These are phyloP conservation scores for Streptopelia turtur DNA, from an alignment of 2,797 vertebrate genomes.

Conservation along the genomic window DNA sequence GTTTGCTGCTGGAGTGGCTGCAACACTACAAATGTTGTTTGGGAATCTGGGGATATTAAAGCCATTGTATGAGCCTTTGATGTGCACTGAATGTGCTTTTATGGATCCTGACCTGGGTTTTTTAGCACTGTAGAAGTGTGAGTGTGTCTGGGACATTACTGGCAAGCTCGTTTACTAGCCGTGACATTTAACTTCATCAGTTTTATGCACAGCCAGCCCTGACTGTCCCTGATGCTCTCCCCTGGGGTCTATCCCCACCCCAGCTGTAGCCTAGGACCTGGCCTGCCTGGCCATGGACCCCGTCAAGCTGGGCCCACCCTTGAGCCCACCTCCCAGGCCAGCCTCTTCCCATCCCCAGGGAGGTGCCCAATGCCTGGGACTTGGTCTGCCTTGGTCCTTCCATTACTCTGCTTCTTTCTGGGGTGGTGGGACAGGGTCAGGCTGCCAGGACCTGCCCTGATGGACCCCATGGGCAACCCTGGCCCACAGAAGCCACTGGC, in stretches of 20 bases:
- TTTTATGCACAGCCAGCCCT: background rate
- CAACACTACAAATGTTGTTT: background rate
- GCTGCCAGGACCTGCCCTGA: background rate
- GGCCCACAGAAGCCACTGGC: background rate
- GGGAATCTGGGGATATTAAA: background rate
- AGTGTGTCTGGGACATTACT: background rate
- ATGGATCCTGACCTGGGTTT: background rate
- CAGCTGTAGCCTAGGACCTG: background rate
- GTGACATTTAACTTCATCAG: background rate
- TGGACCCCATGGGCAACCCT: too few relatives aligned
- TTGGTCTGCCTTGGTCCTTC: background rate
- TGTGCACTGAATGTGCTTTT: background rate
- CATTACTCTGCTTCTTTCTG: background rate
- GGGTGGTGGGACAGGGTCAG: background rate
- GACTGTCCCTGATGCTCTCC: background rate
- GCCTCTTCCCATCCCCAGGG: background rate
- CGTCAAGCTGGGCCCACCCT: rapidly evolving
- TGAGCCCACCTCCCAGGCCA: rapidly evolving
- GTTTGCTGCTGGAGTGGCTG: background rate
- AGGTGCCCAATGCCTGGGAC: rapidly evolving
- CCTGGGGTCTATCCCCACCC: rapidly evolving
- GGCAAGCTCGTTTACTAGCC: background rate
- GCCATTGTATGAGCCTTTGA: background rate
- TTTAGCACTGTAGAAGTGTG: background rate
- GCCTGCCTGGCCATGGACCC: background rate